A percentile compares a stretch with the other conserved stretches of the same genome.
These are phyloP conservation scores for Bhutanitis thaidina DNA, from an alignment of 2,888 invertebrate genomes.

Conservation along the genomic window DNA sequence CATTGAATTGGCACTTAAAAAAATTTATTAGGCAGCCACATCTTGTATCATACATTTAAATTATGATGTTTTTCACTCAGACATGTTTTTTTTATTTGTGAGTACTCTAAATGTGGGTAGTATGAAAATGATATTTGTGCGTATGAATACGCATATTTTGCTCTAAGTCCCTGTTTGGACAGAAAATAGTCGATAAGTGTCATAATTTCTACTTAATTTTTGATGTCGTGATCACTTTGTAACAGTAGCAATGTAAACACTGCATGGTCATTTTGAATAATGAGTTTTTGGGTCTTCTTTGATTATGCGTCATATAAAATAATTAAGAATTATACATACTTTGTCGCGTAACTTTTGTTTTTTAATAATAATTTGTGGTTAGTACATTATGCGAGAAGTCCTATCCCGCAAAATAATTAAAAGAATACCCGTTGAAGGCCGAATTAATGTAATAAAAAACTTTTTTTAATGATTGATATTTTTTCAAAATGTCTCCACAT, in stretches of 20 bases:
- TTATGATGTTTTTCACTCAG: not conserved
- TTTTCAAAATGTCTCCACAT: too few relatives aligned
- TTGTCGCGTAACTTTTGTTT: too few relatives aligned
- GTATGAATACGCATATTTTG: slow-evolving; percentile 1
- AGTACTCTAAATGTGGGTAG: slow-evolving; percentile 6
- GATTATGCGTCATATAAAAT: not conserved
- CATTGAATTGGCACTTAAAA: too few relatives aligned
- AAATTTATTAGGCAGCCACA: not conserved
- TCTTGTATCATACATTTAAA: not conserved
- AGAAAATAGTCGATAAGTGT: slow-evolving; percentile 16
- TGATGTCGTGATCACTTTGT: slow-evolving; percentile 11
- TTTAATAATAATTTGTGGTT: too few relatives aligned
- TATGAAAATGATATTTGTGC: not conserved
- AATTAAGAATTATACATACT: too few relatives aligned
- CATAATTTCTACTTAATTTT: slow-evolving; percentile 16
- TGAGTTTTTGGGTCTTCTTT: not conserved
- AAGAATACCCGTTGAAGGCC: too few relatives aligned
- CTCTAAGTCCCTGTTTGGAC: slow-evolving; percentile 1
- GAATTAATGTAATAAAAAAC: too few relatives aligned
- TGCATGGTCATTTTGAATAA: not conserved
- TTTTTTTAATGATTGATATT: too few relatives aligned
- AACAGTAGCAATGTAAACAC: slow-evolving; percentile 4
- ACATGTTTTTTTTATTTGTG: not conserved
- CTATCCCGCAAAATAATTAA: too few relatives aligned
- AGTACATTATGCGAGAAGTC: too few relatives aligned